phyloP scores from a whole-genome alignment of 2,888 invertebrate genomes.

The Leptinotarsa tumamoca region DNA sequence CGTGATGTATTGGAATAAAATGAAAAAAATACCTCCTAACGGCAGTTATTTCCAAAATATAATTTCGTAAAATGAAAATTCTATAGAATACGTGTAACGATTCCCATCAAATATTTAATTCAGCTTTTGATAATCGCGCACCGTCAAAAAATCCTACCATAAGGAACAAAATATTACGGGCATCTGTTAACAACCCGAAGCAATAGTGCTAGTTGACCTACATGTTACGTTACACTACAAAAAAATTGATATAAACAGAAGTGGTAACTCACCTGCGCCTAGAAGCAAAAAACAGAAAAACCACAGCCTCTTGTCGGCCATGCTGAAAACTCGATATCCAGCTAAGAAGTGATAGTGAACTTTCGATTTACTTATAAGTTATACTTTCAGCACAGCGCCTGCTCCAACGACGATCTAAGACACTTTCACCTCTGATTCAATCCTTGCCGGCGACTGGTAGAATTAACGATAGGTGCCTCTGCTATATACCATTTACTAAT shows the following conservation, averaged over 20 bases:
- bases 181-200: background rate
- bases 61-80: no score
- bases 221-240: background rate
- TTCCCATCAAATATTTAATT: no score
- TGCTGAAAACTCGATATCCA: constrained; percentile 65
- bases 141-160: background rate
- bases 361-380: constrained; percentile 67
- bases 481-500: constrained; percentile 50
- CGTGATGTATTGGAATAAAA: no score
- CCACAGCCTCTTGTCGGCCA: constrained; percentile 66
- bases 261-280: constrained; percentile 64
- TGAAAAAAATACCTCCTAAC: no score
- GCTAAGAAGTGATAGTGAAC: constrained; percentile 65
- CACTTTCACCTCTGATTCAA: constrained; percentile 61
- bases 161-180: background rate
- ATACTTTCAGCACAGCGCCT: constrained; percentile 61
- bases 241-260: constrained; percentile 13
- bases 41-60: no score
- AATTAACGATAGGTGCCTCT: constrained; percentile 63
- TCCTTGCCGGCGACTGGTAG: constrained; percentile 58
- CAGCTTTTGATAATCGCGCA: no score
- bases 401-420: constrained; percentile 50
- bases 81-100: no score
- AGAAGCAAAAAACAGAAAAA: constrained; percentile 65
- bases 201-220: background rate